A percentile compares a stretch with the other conserved stretches of the same genome.
phyloP scores from a whole-genome alignment of 2,797 vertebrate species.

The Myotis findleyi region DNA sequence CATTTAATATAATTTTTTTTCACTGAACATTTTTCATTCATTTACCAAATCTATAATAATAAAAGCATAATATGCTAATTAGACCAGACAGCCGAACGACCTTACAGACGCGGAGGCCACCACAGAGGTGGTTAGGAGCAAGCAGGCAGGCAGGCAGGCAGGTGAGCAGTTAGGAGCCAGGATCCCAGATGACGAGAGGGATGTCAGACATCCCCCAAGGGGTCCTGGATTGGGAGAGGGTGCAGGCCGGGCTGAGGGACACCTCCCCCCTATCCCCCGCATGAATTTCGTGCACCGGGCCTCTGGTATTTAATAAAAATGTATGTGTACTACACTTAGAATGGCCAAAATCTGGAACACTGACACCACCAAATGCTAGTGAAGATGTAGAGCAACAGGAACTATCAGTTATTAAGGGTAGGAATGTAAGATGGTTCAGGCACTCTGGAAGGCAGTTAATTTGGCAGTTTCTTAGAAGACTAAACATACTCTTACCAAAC shows the following conservation, averaged over 20 bases:
- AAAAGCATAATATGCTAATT: too few relatives aligned
- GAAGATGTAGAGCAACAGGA: background rate
- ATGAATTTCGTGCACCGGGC: too few relatives aligned
- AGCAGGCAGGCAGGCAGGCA: too few relatives aligned
- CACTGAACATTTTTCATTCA: conserved; percentile 18
- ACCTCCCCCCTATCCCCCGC: fast-evolving
- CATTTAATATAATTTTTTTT: conserved; percentile 48
- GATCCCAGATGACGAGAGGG: too few relatives aligned
- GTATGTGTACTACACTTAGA: background rate
- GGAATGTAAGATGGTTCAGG: background rate
- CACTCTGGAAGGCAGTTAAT: background rate
- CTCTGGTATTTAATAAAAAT: background rate
- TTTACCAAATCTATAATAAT: background rate
- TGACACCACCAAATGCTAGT: background rate
- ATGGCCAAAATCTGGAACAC: background rate
- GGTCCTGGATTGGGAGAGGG: too few relatives aligned
- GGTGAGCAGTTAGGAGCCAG: too few relatives aligned
- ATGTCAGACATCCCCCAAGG: too few relatives aligned
- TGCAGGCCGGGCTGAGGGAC: too few relatives aligned
- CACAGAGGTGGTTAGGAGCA: too few relatives aligned
- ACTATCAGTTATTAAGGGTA: background rate
- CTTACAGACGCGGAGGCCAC: too few relatives aligned
- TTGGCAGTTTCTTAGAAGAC: background rate
- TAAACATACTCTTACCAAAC: conserved; percentile 3
- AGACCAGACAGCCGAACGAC: too few relatives aligned